Conservation (phyloP, 2,888 invertebrate genomes). For the Hetaerina titia region DNA sequence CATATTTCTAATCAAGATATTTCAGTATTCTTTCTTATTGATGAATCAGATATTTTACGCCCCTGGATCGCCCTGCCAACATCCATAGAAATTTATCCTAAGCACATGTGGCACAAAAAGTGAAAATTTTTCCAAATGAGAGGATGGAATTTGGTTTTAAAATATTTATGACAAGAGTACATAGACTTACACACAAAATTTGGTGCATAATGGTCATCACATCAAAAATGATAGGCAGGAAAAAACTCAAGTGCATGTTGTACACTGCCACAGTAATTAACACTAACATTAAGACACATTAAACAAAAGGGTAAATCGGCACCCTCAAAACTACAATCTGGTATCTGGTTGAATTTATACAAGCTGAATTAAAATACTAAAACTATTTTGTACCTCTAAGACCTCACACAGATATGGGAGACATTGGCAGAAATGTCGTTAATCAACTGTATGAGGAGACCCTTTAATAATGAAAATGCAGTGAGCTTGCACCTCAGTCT, state of each 20-base stretch:
- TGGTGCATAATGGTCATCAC: slow-evolving; percentile 18
- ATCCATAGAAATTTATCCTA: no score
- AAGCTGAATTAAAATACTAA: slow-evolving; percentile 40
- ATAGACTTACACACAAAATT: slow-evolving; percentile 35
- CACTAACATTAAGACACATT: slow-evolving; percentile 27
- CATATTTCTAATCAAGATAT: no score
- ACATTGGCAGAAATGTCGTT: neutral
- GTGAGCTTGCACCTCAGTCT: slow-evolving; percentile 12
- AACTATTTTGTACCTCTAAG: slow-evolving; percentile 54
- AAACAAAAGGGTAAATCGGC: slow-evolving; percentile 19
- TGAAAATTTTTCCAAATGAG: no score
- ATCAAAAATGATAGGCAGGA: slow-evolving; percentile 32
- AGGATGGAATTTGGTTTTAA: neutral
- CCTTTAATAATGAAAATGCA: slow-evolving; percentile 24
- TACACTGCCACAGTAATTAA: neutral
- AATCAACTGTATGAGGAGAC: neutral
- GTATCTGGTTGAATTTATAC: slow-evolving; percentile 3
- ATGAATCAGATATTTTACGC: no score
- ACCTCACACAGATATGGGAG: slow-evolving; percentile 24
- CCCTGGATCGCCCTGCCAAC: no score
- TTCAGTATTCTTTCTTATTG: no score
- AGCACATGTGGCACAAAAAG: no score
- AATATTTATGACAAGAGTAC: slow-evolving; percentile 44
- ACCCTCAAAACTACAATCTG: slow-evolving; percentile 37
- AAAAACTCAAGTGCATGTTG: slow-evolving; percentile 35